Evolutionary conservation across 1,140 invertebrate genomes (phyloP).

Genomic region (Subanguina moxae): DNA sequence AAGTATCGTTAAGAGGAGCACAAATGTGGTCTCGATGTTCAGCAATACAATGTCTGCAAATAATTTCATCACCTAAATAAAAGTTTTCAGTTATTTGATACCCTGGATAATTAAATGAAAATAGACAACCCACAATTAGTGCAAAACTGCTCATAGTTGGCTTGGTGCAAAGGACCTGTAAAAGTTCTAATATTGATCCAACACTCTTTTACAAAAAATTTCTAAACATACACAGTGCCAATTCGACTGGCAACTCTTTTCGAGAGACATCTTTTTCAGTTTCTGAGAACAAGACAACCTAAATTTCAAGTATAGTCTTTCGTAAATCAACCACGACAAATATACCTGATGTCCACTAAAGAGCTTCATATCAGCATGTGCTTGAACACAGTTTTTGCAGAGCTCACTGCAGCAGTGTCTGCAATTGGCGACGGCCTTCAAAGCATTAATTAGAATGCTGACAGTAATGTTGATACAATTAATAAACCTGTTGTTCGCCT

Average conservation of each 20-base stretch:
- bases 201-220: too few relatives aligned
- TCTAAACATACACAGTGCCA: constrained; percentile 12
- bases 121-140: not conserved
- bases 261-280: not conserved
- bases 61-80: constrained; percentile 17
- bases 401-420: constrained; percentile 86
- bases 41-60: constrained; percentile 25
- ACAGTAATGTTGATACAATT: too few relatives aligned
- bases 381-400: constrained; percentile 84
- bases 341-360: constrained; percentile 44
- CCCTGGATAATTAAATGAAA: constrained; percentile 5
- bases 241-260: constrained; percentile 11
- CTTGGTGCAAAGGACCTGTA: constrained; percentile 8
- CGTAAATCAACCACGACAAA: too few relatives aligned
- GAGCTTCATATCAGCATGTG: constrained; percentile 76
- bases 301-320: too few relatives aligned
- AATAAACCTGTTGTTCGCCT: constrained; percentile 62
- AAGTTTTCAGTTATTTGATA: too few relatives aligned
- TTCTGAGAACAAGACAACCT: constrained; percentile 33
- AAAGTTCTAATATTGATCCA: too few relatives aligned
- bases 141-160: constrained; percentile 19
- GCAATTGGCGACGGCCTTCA: constrained; percentile 76
- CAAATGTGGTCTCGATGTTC: constrained; percentile 16
- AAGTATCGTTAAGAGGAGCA: constrained; percentile 8
- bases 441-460: too few relatives aligned